Evolutionary conservation across 2,797 vertebrate species (phyloP).

Genomic region (Eulemur rubriventer): DNA sequence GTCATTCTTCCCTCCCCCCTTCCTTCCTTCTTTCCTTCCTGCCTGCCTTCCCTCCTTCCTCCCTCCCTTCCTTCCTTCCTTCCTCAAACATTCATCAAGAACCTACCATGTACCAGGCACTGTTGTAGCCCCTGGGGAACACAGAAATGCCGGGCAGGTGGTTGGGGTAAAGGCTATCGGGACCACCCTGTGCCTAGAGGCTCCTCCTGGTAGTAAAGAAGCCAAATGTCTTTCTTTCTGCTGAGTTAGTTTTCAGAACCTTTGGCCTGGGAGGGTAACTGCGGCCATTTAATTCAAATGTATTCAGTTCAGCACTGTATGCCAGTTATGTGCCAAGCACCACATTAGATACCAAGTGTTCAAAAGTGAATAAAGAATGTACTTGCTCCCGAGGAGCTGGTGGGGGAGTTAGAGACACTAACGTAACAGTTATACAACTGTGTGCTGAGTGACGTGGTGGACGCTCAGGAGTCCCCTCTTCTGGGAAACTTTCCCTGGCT

Average conservation of each 20-base stretch:
- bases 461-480: neutral
- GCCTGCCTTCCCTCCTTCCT: neutral
- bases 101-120: conserved; percentile 31
- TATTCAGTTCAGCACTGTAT: neutral
- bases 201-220: conserved; percentile 33
- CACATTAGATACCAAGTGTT: neutral
- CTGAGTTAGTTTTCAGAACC: conserved; percentile 22
- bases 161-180: conserved; percentile 7
- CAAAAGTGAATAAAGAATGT: neutral
- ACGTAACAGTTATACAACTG: neutral
- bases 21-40: neutral
- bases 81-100: neutral
- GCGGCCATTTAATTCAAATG: conserved; percentile 6
- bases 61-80: neutral
- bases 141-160: neutral
- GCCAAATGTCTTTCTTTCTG: conserved; percentile 30
- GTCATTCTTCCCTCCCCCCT: too few relatives aligned
- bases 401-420: neutral
- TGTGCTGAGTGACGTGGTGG: neutral
- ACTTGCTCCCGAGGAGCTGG: conserved; percentile 2
- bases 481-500: conserved; percentile 20
- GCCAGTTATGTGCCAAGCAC: neutral
- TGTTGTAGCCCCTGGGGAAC: conserved; percentile 42
- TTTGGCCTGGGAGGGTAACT: conserved; percentile 21
- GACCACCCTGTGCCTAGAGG: neutral